These are phyloP conservation scores for Drosophila nikananu DNA, from an alignment of 1,140 invertebrate species.

Conservation along the genomic window DNA sequence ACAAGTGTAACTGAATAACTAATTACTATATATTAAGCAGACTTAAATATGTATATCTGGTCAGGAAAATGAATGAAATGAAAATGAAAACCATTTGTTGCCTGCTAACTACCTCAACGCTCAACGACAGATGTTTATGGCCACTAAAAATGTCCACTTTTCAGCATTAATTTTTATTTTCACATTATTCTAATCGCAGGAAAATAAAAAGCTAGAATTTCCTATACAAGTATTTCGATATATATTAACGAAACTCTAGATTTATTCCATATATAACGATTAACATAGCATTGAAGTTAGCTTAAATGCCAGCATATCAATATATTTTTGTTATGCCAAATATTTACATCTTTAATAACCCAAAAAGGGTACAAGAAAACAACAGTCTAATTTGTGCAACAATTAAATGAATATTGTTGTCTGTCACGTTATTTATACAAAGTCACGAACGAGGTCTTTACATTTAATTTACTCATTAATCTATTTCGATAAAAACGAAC, in stretches of 20 bases:
- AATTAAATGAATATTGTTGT: conserved; percentile 2
- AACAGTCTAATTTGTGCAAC: background rate
- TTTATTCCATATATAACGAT: too few relatives aligned
- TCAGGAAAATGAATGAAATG: background rate
- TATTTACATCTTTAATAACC: too few relatives aligned
- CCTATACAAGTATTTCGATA: background rate
- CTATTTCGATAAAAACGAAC: background rate
- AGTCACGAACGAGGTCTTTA: background rate
- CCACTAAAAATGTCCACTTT: background rate
- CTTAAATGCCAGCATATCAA: too few relatives aligned
- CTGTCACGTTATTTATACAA: background rate
- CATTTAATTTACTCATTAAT: background rate
- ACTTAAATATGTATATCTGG: background rate
- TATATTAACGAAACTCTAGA: too few relatives aligned
- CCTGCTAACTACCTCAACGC: background rate
- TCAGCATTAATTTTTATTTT: background rate
- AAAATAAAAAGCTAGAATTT: background rate
- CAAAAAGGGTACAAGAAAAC: background rate
- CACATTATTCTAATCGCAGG: background rate
- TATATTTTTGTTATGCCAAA: too few relatives aligned
- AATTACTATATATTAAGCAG: background rate
- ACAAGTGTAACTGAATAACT: background rate
- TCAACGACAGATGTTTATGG: background rate
- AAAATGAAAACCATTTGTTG: background rate
- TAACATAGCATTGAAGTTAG: too few relatives aligned